phyloP scores from a whole-genome alignment of 37 sponge, comb jelly and placozoan species.

The Cliona cf. orientalis region DNA sequence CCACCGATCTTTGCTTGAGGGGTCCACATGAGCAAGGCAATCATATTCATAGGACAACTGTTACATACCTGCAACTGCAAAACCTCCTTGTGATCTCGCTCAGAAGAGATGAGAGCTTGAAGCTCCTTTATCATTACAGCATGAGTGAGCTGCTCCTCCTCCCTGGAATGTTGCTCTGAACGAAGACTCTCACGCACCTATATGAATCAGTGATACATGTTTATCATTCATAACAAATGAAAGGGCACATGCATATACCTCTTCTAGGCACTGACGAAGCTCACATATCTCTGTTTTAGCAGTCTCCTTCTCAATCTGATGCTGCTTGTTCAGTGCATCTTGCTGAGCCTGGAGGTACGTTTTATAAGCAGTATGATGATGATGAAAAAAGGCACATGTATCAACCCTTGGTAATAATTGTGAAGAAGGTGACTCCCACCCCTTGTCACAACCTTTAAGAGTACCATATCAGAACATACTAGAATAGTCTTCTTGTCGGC shows the following conservation, averaged over 20 bases:
- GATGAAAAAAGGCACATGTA: background rate
- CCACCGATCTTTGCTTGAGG: no score
- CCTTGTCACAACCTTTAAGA: background rate
- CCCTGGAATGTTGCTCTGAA: constrained; percentile 57
- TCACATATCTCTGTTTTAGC: background rate
- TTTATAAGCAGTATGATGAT: no score
- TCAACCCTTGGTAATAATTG: background rate
- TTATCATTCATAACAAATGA: background rate
- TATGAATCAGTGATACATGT: background rate
- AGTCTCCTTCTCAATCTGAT: constrained; percentile 16
- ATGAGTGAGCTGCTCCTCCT: constrained; percentile 67
- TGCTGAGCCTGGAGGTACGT: constrained; percentile 32
- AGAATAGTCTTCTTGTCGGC: constrained; percentile 80
- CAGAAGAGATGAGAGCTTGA: constrained; percentile 65
- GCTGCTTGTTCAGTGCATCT: constrained; percentile 26
- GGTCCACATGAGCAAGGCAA: background rate
- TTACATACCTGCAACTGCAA: constrained; percentile 49
- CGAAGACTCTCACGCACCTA: constrained; percentile 19
- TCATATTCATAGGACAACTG: background rate
- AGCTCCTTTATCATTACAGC: constrained; percentile 82
- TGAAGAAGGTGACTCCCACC: background rate
- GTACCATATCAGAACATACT: constrained; percentile 15
- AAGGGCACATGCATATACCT: background rate
- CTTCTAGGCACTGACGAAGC: background rate
- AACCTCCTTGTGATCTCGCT: constrained; percentile 47